phyloP scores from a whole-genome alignment of 2,113 vertebrate genomes.

The Edolisoma coerulescens region DNA sequence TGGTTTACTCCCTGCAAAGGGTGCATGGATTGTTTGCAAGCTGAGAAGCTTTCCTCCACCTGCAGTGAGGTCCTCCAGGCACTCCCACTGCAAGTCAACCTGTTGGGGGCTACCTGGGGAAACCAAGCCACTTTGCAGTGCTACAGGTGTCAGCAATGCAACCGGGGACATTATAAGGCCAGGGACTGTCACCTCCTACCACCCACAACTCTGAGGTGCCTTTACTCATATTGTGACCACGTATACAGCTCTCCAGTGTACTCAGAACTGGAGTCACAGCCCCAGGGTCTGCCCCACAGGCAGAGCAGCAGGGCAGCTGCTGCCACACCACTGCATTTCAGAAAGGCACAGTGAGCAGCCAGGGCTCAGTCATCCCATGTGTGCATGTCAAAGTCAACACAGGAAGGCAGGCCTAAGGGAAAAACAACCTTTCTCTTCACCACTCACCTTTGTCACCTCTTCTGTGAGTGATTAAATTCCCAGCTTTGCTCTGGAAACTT shows the following conservation, averaged over 20 bases:
- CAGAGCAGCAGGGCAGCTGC: neutral
- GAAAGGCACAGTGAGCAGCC: neutral
- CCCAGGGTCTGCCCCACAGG: neutral
- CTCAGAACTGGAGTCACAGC: neutral
- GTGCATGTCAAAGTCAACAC: conserved; percentile 14
- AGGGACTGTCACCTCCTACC: neutral
- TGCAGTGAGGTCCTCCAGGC: neutral
- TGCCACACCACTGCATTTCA: neutral
- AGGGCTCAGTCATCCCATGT: neutral
- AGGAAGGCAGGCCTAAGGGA: conserved; percentile 5
- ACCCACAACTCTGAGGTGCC: neutral
- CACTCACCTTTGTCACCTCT: neutral
- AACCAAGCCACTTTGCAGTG: neutral
- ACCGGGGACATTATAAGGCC: neutral
- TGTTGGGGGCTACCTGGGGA: neutral
- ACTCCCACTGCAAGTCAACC: neutral
- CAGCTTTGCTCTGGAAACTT: conserved; percentile 29
- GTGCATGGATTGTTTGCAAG: neutral
- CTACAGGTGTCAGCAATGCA: neutral
- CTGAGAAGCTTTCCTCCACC: neutral
- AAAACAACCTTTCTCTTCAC: conserved; percentile 4
- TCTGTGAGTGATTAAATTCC: neutral
- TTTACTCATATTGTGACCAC: neutral
- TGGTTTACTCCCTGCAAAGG: neutral
- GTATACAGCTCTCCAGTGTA: neutral